Evolutionary conservation across 2,113 vertebrate species (phyloP).

Genomic region (Motacilla tschutschensis): DNA sequence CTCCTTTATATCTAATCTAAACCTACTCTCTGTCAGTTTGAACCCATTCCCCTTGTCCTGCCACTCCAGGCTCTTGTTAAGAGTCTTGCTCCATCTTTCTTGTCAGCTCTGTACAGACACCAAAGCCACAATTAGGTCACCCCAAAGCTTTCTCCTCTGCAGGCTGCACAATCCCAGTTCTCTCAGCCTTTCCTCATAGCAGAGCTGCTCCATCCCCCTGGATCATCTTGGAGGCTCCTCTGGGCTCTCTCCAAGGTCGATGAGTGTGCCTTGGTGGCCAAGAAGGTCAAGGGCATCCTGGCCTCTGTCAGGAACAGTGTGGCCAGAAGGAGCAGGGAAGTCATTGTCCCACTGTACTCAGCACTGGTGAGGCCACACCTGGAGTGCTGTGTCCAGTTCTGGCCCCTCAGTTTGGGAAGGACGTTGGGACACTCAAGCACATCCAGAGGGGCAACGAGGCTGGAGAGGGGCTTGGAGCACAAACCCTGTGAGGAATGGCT

Average conservation of each 20-base stretch:
- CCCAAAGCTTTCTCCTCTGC: not conserved
- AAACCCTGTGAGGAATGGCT: no score
- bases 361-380: no score
- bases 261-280: not conserved
- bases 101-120: not conserved
- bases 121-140: not conserved
- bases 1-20: not conserved
- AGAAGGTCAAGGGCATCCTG: not conserved
- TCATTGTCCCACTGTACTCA: no score
- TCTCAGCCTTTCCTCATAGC: not conserved
- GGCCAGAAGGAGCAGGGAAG: not conserved
- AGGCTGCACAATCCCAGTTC: not conserved
- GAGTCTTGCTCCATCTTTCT: not conserved
- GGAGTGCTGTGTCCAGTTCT: not conserved
- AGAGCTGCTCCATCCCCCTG: not conserved
- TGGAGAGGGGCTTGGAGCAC: no score
- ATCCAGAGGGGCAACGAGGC: not conserved
- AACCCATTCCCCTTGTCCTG: not conserved
- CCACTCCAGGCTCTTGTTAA: not conserved
- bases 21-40: not conserved
- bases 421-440: fast-evolving
- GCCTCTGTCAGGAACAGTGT: not conserved
- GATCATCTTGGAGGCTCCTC: not conserved
- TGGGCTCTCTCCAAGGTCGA: not conserved
- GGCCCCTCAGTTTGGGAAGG: not conserved